Evolutionary conservation across 2,888 invertebrate genomes (phyloP).

Genomic region (Limnephilus marmoratus): DNA sequence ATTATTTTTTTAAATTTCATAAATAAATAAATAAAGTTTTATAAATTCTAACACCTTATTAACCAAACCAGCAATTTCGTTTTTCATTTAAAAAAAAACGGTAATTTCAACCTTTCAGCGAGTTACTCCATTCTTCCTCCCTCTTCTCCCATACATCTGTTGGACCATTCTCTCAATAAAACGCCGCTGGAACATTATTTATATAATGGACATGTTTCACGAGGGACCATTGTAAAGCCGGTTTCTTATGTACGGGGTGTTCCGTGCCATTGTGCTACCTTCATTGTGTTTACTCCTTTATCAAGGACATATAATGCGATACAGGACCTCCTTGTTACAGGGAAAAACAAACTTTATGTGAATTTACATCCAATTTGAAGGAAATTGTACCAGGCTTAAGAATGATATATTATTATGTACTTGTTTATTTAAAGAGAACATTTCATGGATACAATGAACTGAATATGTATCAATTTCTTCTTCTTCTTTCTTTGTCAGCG

Average conservation of each 20-base stretch:
- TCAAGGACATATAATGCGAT: constrained; percentile 10
- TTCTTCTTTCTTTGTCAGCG: no score
- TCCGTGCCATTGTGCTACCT: background rate
- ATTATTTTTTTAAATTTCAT: no score
- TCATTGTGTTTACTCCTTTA: constrained; percentile 30
- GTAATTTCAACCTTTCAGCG: background rate
- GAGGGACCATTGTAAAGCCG: constrained; percentile 9
- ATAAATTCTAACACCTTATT: background rate
- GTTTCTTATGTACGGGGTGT: constrained; percentile 6
- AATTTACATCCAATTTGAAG: background rate
- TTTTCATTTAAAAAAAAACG: background rate
- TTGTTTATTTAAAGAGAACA: no score
- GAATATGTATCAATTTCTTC: no score
- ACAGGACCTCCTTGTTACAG: background rate
- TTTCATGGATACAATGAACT: no score
- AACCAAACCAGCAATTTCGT: background rate
- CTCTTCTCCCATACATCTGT: background rate
- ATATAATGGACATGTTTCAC: background rate
- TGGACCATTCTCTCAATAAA: background rate
- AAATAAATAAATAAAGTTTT: no score
- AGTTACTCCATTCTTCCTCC: background rate
- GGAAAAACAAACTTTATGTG: background rate
- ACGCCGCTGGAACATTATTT: background rate
- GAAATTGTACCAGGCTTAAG: background rate
- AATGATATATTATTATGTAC: no score